Evolutionary conservation across 2,888 invertebrate species (phyloP).

Genomic region (Ectropis crepuscularia): DNA sequence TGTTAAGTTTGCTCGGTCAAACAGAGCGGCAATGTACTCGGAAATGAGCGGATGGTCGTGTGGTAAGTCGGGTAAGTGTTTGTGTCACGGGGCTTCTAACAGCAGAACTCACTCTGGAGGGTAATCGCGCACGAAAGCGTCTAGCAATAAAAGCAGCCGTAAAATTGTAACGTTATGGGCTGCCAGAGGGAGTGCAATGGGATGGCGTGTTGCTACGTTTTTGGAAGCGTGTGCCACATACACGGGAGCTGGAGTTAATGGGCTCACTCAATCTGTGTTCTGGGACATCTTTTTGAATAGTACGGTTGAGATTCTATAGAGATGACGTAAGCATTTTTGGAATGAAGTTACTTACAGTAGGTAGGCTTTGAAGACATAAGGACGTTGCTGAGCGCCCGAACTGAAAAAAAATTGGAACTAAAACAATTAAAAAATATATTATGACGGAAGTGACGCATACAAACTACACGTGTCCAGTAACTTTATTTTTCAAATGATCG

Average conservation of each 20-base stretch:
- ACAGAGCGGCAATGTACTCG: conserved; percentile 58
- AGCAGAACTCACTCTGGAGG: conserved; percentile 84
- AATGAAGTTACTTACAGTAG: too few relatives aligned
- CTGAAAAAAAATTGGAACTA: too few relatives aligned
- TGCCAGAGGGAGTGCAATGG: conserved; percentile 77
- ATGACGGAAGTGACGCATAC: too few relatives aligned
- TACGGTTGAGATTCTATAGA: too few relatives aligned
- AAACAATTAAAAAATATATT: too few relatives aligned
- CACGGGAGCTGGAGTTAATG: conserved; percentile 13
- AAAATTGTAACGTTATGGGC: conserved; percentile 83
- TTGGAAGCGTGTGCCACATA: conserved; percentile 61
- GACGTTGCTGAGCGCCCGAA: too few relatives aligned
- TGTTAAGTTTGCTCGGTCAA: conserved; percentile 8
- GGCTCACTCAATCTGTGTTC: neutral
- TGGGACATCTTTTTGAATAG: neutral
- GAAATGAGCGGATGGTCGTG: conserved; percentile 46
- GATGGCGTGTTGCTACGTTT: conserved; percentile 80
- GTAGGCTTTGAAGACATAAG: too few relatives aligned
- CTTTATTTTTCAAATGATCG: too few relatives aligned
- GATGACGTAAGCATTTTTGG: too few relatives aligned
- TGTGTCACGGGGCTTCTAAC: conserved; percentile 72
- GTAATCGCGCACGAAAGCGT: conserved; percentile 85
- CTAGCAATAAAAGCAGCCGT: conserved; percentile 83
- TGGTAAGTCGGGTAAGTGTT: conserved; percentile 55
- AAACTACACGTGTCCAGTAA: too few relatives aligned